Conservation (phyloP, 2,888 invertebrate genomes). For the Tetheella fluctuosa region DNA sequence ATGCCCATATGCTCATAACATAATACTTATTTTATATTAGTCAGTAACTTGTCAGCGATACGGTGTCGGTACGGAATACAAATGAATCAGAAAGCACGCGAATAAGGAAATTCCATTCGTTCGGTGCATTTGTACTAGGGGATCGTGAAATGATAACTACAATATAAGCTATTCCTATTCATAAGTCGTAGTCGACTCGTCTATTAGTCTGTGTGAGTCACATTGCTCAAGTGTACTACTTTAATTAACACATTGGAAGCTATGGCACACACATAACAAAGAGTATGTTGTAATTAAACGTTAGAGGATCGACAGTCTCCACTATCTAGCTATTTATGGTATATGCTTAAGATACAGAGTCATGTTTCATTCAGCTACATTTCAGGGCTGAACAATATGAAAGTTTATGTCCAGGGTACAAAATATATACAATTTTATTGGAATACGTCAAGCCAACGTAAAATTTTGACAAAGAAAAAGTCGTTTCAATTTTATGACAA, state of each 20-base stretch:
- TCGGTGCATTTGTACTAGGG: constrained; percentile 52
- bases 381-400: background rate
- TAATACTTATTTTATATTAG: constrained; percentile 55
- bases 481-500: constrained; percentile 1
- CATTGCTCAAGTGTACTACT: constrained; percentile 12
- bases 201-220: constrained; percentile 12
- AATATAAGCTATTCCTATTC: constrained; percentile 32
- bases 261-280: constrained; percentile 14
- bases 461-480: background rate
- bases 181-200: constrained; percentile 25
- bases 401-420: background rate
- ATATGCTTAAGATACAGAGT: background rate
- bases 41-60: constrained; percentile 42
- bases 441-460: background rate
- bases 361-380: constrained; percentile 5
- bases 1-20: constrained; percentile 45
- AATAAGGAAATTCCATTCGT: constrained; percentile 75
- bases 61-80: constrained; percentile 62
- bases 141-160: constrained; percentile 38
- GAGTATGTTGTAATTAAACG: constrained; percentile 12
- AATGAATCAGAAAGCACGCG: constrained; percentile 77
- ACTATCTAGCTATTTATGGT: constrained; percentile 5
- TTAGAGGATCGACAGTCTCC: constrained; percentile 2
- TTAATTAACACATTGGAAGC: constrained; percentile 14
- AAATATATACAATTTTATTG: background rate